phyloP scores from a whole-genome alignment of 2,797 vertebrate genomes.

The Macropodus opercularis region DNA sequence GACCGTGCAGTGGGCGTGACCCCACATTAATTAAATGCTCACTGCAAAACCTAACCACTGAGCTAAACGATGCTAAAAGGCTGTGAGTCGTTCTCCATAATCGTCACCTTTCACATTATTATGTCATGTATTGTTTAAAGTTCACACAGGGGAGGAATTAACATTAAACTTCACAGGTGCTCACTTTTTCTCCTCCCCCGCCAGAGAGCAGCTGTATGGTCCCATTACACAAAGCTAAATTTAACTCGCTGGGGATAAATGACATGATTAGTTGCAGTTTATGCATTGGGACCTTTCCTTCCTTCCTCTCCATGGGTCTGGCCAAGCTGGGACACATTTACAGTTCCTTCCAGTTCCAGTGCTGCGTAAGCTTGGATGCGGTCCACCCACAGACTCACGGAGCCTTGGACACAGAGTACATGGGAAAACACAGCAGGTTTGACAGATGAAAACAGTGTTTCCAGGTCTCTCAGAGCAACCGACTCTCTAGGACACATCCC shows the following conservation, averaged over 20 bases:
- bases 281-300: conserved; percentile 22
- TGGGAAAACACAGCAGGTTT: conserved; percentile 48
- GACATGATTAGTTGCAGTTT: background rate
- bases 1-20: background rate
- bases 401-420: conserved; percentile 31
- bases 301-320: conserved; percentile 28
- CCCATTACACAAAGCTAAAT: too few relatives aligned
- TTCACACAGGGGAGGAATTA: too few relatives aligned
- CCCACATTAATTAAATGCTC: too few relatives aligned
- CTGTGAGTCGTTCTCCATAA: too few relatives aligned
- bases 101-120: too few relatives aligned
- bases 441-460: conserved; percentile 67
- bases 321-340: conserved; percentile 34
- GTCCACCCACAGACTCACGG: conserved; percentile 40
- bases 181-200: conserved; percentile 30
- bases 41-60: too few relatives aligned
- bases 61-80: too few relatives aligned
- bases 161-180: conserved; percentile 52
- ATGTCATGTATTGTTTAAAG: too few relatives aligned
- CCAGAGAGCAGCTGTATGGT: conserved; percentile 52
- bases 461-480: conserved; percentile 37
- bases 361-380: conserved; percentile 36
- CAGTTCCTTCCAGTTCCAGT: conserved; percentile 22
- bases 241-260: too few relatives aligned
- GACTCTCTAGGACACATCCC: conserved; percentile 42